phyloP scores from a whole-genome alignment of 2,888 invertebrate species.

The Harmothoe impar region DNA sequence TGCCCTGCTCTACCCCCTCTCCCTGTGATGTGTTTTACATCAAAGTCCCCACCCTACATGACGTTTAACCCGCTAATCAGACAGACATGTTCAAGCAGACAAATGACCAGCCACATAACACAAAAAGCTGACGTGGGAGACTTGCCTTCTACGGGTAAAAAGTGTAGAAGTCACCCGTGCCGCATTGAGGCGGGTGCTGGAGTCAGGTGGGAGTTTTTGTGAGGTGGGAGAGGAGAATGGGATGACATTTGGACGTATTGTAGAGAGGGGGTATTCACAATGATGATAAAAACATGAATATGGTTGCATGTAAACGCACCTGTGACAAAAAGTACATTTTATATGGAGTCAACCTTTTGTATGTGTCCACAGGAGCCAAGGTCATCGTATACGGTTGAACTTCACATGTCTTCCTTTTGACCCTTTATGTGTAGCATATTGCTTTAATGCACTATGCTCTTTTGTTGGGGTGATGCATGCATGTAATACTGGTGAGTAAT shows the following conservation, averaged over 20 bases:
- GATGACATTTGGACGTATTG: neutral
- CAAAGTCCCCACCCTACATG: neutral
- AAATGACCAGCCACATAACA: neutral
- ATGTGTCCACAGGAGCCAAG: no score
- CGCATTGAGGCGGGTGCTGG: neutral
- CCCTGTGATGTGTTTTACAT: neutral
- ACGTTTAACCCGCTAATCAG: constrained; percentile 25
- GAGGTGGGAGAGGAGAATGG: neutral
- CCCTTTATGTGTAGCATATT: no score
- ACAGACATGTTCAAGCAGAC: neutral
- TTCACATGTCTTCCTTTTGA: no score
- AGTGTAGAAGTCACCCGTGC: constrained; percentile 10
- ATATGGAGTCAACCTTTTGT: no score
- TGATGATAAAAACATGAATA: neutral
- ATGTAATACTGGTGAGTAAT: no score
- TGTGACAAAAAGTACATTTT: neutral
- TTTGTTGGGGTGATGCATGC: no score
- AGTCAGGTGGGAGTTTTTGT: neutral
- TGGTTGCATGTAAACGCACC: neutral
- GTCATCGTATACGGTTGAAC: no score
- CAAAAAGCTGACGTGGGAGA: neutral
- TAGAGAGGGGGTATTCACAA: neutral
- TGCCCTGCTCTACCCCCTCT: neutral
- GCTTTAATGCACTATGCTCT: no score
- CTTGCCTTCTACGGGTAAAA: neutral